Base-by-base conservation (phyloP, 1,140 invertebrate genomes). In the Drosophila sp. region DNA sequence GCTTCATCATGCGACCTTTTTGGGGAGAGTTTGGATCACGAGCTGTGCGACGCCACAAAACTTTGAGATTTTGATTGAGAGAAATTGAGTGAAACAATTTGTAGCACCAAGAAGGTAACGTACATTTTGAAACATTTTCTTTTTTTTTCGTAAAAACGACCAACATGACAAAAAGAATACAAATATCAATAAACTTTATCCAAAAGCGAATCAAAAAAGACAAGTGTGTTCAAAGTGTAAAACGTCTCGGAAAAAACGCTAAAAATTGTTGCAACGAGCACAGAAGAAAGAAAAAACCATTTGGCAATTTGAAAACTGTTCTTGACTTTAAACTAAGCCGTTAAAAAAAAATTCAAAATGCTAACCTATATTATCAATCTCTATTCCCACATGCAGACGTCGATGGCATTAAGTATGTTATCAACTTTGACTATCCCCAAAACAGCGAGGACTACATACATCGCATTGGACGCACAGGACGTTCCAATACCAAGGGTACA, bases 401-500 rank as follows among this genome's bases (percentile, higher is more conserved):
- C 86, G 97, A 99, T 93, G 99, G 99, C 92, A 98, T 99, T 73
- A 99, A 98, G 93, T 99, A 97, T 94, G 99, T 99, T 58, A 98
- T 99, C 92, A 99, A 99, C 93, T 99, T 97, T 94, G 99, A 99
- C 93, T 99, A 99, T 93, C 98, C 99, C 53, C 97, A 97, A 92
- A 97, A 97, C 69, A 98, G 97, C 66, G 99, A 99, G 93, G 99
- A 99, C 93, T 99, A 99, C 92, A 98, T 99, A 89, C 99, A 99
- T 93, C 95, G 99, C 76, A 99, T 99, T 93, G 99, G 99, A 32
- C 95, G 99, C 80, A 99, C 99, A 66, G 99, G 97, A 50, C 94
- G 99, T 27, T 97, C 96, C 54, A 95, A 97, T 91, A 95, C 96
- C 76, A 97, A 96, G 72, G 99, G 99, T 53, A 99, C 98, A 25